A percentile compares a stretch with the other conserved stretches of the same genome.
Conservation (phyloP, 2,888 invertebrate species). For the Volucella bombylans region DNA sequence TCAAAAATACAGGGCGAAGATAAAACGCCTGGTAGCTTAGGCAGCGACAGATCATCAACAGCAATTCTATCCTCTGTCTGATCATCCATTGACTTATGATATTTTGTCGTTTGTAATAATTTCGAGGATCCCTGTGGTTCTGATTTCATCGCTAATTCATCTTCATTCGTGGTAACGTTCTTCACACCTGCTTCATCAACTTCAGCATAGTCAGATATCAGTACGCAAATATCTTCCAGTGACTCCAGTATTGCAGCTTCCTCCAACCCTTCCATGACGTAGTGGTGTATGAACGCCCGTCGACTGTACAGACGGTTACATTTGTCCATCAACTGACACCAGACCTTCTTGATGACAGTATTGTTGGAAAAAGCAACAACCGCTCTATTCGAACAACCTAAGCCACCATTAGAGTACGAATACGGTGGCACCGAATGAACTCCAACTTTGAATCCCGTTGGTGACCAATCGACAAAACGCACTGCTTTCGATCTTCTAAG, state of each 20-base stretch:
- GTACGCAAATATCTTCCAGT: slow-evolving; percentile 85
- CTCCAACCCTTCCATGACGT: slow-evolving; percentile 88
- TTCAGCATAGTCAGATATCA: slow-evolving; percentile 87
- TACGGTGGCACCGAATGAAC: slow-evolving; percentile 90
- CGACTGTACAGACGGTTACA: slow-evolving; percentile 92
- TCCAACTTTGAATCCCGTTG: slow-evolving; percentile 91
- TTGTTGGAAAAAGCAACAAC: slow-evolving; percentile 93
- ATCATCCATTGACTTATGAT: too few relatives aligned
- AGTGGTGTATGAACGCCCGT: slow-evolving; percentile 96
- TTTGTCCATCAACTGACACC: slow-evolving; percentile 91
- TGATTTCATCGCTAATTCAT: neutral
- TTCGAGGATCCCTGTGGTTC: too few relatives aligned
- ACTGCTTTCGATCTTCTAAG: slow-evolving; percentile 88
- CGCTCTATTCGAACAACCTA: slow-evolving; percentile 89
- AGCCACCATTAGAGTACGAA: slow-evolving; percentile 89
- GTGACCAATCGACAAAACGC: slow-evolving; percentile 92
- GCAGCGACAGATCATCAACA: neutral
- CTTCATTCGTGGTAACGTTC: neutral
- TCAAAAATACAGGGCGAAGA: slow-evolving; percentile 33
- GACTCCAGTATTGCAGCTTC: slow-evolving; percentile 87
- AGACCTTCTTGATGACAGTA: slow-evolving; percentile 91
- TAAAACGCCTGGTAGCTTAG: slow-evolving; percentile 13
- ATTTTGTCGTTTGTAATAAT: too few relatives aligned
- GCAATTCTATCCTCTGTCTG: too few relatives aligned
- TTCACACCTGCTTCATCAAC: slow-evolving; percentile 82